Evolutionary conservation across 1,140 invertebrate species (phyloP), one percentile per base, ranked within the genome.

Genomic region (Caenorhabditis elegans): DNA sequence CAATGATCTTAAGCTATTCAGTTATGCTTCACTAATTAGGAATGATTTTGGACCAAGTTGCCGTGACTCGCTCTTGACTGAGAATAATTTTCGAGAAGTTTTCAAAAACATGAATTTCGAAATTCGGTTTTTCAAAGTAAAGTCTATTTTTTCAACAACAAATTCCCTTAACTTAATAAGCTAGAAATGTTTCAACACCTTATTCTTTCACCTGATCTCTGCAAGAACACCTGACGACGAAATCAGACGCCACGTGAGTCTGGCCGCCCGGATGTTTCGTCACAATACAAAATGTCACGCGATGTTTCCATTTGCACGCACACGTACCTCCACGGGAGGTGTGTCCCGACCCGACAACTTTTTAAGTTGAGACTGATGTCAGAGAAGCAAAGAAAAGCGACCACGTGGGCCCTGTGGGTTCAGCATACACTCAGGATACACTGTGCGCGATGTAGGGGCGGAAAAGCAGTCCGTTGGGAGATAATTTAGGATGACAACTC

Each of bases 241-340:
- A 70, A 70, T 70, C 60, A 70, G 60, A 24, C 34, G 34, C 60
- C 60, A 70, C 60, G 60, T 70, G 60, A 28, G 31, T 70, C 60
- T 70, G 60, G 24, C 60, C n/a, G n/a, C n/a, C n/a, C n/a, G 60
- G 60, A 70, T 70, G 60, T 70, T 70, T 70, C 60, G 60, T 70
- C 60, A 70, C 34, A 70, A 70, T 39, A 36, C n/a, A 70, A 31
- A 36, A 70, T 43, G 60, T 70, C 60, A 70, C 60, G 60, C 34
- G 31, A 10, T n/a, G 60, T 39, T 22, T 43, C 60, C 19, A 70
- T 70, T 70, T 39, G 60, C 60, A 70, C 60, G 60, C 60, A 60
- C 53, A 39, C 26, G n/a, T 43, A 36, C 13, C n/a, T 31, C 60
- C 5, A 24, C 26, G 60, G 60, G 60, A 70, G 60, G 60, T 70